Base-by-base conservation (phyloP, 2,113 vertebrate species). In the Gymnobelideus leadbeateri region DNA sequence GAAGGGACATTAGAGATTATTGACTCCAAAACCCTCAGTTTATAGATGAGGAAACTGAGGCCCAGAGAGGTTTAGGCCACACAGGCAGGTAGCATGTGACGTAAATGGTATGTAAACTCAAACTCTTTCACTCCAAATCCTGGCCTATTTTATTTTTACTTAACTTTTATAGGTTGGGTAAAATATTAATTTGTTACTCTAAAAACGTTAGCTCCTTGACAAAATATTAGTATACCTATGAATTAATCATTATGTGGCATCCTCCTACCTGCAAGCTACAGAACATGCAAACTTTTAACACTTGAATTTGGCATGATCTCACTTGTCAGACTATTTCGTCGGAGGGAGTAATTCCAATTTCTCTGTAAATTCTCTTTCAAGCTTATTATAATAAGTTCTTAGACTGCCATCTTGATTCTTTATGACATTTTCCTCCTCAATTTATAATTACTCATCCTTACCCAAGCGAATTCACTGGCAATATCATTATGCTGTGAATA, bases 191-290 rank as follows among this genome's bases (percentile, higher is more conserved):
- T 96, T 95, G 91, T 57, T 95, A 31, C 21, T 53, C 92, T 49
- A 37, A 96, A 95, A 96, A 89, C 95, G 89, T 92, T 92, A 96
- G 91, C 49, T 96, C 47, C 52, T 94, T 68, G 46, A 93, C 95
- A 96, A 94, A 92, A 92, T 57, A 53, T 93, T 91, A 50, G n/a
- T 8, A 84, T 31, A 28, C 8, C 24, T 51, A 90, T 90, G 47
- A 50, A 28, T 50, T 28, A 50, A 8, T 90, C 89, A 90, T 51
- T 90, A 16, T 90, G 46, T 51, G 26, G 25, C 14, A 23, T 90
- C 24, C 28, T 49, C 26, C 19, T 43, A 52, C 31, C 24, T 94
- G 46, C 90, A 53, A 6, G 52, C 47, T 68, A 49, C 23, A 52
- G 53, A 94, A 1, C 19, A 8, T 47, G 26, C 7, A 51, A 91